Evolutionary conservation across 1,140 invertebrate genomes (phyloP), one percentile per base, ranked within the genome.

Genomic region (Belonocnema kinseyi): DNA sequence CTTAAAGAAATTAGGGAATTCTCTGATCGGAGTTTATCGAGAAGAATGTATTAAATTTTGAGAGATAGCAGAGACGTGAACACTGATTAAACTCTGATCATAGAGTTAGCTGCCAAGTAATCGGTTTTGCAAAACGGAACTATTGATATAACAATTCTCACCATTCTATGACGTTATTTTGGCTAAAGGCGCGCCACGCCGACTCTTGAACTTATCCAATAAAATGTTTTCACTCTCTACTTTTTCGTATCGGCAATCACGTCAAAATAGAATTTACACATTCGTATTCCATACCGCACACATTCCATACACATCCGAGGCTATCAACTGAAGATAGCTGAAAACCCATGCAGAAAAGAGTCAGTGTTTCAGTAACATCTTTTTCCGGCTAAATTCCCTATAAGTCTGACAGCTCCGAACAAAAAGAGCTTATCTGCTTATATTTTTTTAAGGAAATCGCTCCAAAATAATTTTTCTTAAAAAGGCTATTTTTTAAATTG

Each of bases 111-210:
- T 54, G 53, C 53, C 53, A 66, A 66, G 21, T 16, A 33, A 66
- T 40, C 21, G 33, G 13, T 66, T 66, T 66, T 66, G 16, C 56
- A 26, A 33, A 14, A 33, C 33, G 21, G 26, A 4, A 16, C 14
- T 66, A 16, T 40, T 66, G 7, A 50, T 50, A 40, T 5, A 61
- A 80, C 7, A 54, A 16, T 26, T 79, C 79, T 77, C 80, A 88
- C 87, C 87, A 88, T 88, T 79, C 54, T 87, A 79, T 76, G 76
- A 85, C 80, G 77, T 81, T 82, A 79, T 77, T 85, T 78, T 80
- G n/a, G 52, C 74, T 56, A 79, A 82, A 87, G 80, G 78, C 80
- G 85, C 81, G 85, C 80, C 85, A 87, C 86, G 82, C 85, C 79
- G 85, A 80, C 71, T 72, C 8, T 73, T 58, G 13, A 46, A 14